Conservation (phyloP, 2,113 vertebrate genomes). For the Corythornis cristatus region DNA sequence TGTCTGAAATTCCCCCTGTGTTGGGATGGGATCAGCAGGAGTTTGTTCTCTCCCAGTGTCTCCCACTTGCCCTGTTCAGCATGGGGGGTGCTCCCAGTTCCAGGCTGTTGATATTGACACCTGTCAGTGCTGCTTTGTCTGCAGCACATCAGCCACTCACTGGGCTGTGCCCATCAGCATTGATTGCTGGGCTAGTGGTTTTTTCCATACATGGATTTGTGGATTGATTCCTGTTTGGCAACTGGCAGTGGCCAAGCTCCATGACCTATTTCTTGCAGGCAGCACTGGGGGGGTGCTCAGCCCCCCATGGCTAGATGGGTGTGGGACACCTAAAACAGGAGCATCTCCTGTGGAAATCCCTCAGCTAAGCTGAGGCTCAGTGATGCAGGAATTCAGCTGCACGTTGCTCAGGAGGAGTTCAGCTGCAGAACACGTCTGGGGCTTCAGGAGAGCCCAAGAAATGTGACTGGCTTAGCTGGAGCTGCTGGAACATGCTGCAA, state of each 20-base stretch:
- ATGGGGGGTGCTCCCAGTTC: background rate
- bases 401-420: background rate
- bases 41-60: background rate
- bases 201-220: background rate
- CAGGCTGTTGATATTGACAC: accelerated
- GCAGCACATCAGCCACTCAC: background rate
- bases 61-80: background rate
- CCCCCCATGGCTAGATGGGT: background rate
- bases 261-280: slow-evolving; percentile 15
- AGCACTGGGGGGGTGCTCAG: background rate
- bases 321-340: accelerated
- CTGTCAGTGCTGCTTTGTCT: background rate
- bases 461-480: background rate
- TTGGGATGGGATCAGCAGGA: background rate
- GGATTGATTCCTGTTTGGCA: slow-evolving; percentile 8
- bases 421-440: background rate
- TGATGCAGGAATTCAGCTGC: background rate
- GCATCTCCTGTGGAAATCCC: background rate
- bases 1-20: background rate
- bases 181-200: background rate
- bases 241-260: background rate
- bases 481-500: background rate
- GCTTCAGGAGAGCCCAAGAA: background rate
- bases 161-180: background rate
- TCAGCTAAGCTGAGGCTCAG: background rate